Base-by-base conservation (phyloP, 2,113 vertebrate genomes). In the Psophia crepitans region DNA sequence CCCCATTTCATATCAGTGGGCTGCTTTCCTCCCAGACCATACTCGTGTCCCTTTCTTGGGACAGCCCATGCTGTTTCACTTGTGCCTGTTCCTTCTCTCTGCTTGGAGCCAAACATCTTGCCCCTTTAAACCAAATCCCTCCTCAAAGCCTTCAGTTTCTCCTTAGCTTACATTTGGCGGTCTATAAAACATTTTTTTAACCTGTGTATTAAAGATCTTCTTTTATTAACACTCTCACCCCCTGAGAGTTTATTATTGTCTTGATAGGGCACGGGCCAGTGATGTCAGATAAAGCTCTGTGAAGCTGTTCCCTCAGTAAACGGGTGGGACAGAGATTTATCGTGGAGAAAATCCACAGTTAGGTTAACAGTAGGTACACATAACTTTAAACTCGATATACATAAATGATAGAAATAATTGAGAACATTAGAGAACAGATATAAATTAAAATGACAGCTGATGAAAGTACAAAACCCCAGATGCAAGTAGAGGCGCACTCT, bases 301-400 rank as follows among this genome's bases (percentile, higher is more conserved):
- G 39, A 54, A 78, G 65, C 8, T 68, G 5, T 75, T 85, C 19
- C 27, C 12, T 69, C 33, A 24, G n/a, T 19, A 73, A 85, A 82
- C 20, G 1, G 2, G 17, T 8, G 16, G 13, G 39, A 37, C 53
- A 83, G 63, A 64, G 30, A 78, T 43, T 44, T 61, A 11, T 44
- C 37, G 18, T 3, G 26, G 28, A 41, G 48, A 63, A 87, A 93
- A 87, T n/a, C 63, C 35, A 28, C 8, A 10, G 44, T 41, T 61
- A 33, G 46, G 17, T 49, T 35, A 77, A 27, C 4, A 21, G 37
- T 27, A 53, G 39, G 51, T 14, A 19, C 9, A 30, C 0, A 0
- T 23, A 74, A 54, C 16, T 43, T 84, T 41, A 48, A 65, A n/a
- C n/a, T 66, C 9, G 14, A 21, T 76, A 27, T 12, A 41, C 3